Evolutionary conservation across 1,140 invertebrate species (phyloP).

Genomic region (Drosophila dunni): DNA sequence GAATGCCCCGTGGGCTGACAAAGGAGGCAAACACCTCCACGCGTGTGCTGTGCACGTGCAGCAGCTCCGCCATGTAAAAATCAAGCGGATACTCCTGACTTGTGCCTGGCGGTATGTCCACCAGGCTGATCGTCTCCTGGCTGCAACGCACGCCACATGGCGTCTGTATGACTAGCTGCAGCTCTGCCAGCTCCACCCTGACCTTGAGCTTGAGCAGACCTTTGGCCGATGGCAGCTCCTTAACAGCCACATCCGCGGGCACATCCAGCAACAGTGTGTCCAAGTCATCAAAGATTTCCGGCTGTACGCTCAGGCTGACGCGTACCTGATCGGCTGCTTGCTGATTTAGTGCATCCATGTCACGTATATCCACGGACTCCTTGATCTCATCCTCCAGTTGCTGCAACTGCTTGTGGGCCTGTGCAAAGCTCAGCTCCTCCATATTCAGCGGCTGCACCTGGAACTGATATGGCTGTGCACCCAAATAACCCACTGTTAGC

Average conservation of each 20-base stretch:
- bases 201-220: conserved; percentile 61
- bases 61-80: conserved; percentile 71
- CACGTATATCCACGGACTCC: conserved; percentile 74
- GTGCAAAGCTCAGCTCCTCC: conserved; percentile 71
- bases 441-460: conserved; percentile 75
- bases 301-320: conserved; percentile 62
- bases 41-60: conserved; percentile 64
- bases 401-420: conserved; percentile 78
- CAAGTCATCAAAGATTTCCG: conserved; percentile 56
- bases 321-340: conserved; percentile 75
- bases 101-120: conserved; percentile 59
- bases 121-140: conserved; percentile 65
- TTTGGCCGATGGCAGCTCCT: conserved; percentile 68
- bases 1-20: conserved; percentile 73
- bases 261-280: conserved; percentile 73
- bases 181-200: conserved; percentile 64
- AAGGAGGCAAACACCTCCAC: conserved; percentile 73
- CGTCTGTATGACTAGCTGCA: conserved; percentile 67
- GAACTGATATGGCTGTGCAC: conserved; percentile 78
- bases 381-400: conserved; percentile 84
- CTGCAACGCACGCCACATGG: conserved; percentile 66
- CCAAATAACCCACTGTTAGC: conserved; percentile 74
- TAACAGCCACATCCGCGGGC: conserved; percentile 73
- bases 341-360: conserved; percentile 74
- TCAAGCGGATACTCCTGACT: conserved; percentile 56